phyloP scores from a whole-genome alignment of 2,113 vertebrate species.

The Vulpes lagopus region DNA sequence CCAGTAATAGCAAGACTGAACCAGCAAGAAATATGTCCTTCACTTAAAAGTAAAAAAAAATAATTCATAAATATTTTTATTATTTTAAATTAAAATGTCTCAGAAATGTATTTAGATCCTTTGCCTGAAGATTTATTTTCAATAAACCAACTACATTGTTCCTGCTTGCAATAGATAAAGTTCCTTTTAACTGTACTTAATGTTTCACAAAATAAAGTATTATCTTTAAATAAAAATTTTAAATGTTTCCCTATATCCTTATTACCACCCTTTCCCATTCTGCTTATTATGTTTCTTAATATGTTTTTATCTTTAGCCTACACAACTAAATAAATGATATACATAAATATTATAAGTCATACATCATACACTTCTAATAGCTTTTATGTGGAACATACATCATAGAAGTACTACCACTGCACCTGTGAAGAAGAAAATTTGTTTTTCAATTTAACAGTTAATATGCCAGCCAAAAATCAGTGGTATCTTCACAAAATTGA shows the following conservation, averaged over 20 bases:
- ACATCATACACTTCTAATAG: not conserved
- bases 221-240: not conserved
- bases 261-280: not conserved
- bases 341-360: not conserved
- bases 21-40: not conserved
- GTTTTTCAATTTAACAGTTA: not conserved
- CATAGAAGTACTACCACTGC: not conserved
- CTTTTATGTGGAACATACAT: not conserved
- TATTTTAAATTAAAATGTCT: constrained; percentile 38
- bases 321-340: constrained; percentile 1
- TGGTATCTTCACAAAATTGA: constrained; percentile 49
- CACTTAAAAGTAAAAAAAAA: not conserved
- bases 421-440: not conserved
- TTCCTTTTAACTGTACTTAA: not conserved
- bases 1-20: not conserved
- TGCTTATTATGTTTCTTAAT: not conserved
- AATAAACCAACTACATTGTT: not conserved
- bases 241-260: not conserved
- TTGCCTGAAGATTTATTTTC: not conserved
- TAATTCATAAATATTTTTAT: not conserved
- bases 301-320: not conserved
- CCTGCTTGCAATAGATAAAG: not conserved
- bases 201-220: not conserved
- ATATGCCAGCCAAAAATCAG: not conserved
- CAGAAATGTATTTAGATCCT: not conserved